Percentiles rank a stretch among this genome's conserved stretches.
Evolutionary conservation across 2,797 vertebrate genomes (phyloP).

Genomic region (Anguilla pacifica): DNA sequence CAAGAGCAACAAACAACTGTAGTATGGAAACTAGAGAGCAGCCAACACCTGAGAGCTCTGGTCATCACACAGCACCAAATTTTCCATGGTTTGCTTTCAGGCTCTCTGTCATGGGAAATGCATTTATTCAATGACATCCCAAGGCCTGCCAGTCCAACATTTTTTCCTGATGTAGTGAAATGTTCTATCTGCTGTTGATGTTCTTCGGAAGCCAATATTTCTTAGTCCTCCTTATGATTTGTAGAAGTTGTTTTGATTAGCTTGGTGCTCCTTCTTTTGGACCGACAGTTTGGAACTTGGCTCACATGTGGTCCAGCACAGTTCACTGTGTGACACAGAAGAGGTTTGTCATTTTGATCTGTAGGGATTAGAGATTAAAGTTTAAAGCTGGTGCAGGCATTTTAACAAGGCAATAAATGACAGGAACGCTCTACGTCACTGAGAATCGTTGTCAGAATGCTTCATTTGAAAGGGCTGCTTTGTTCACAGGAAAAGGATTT

Average conservation of each 20-base stretch:
- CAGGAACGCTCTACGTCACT: slow-evolving; percentile 13
- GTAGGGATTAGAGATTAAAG: slow-evolving; percentile 23
- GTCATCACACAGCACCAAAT: not conserved
- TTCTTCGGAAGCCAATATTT: not conserved
- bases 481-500: slow-evolving; percentile 9
- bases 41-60: not conserved
- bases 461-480: slow-evolving; percentile 5
- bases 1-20: not conserved
- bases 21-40: not conserved
- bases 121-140: slow-evolving; percentile 11
- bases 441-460: slow-evolving; percentile 9
- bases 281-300: not conserved
- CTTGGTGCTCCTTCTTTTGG: not conserved
- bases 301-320: not conserved
- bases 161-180: slow-evolving; percentile 3
- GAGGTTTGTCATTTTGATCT: slow-evolving; percentile 25
- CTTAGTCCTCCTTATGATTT: not conserved
- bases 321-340: slow-evolving; percentile 24
- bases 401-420: slow-evolving; percentile 29
- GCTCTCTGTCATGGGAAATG: not conserved
- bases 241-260: not conserved
- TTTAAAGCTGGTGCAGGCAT: slow-evolving; percentile 12
- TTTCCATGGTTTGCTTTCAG: not conserved
- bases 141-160: not conserved
- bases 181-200: not conserved